Percentiles rank a stretch among this genome's conserved stretches.
These are phyloP conservation scores for Boloria selene DNA, from an alignment of 2,888 invertebrate species.

Conservation along the genomic window DNA sequence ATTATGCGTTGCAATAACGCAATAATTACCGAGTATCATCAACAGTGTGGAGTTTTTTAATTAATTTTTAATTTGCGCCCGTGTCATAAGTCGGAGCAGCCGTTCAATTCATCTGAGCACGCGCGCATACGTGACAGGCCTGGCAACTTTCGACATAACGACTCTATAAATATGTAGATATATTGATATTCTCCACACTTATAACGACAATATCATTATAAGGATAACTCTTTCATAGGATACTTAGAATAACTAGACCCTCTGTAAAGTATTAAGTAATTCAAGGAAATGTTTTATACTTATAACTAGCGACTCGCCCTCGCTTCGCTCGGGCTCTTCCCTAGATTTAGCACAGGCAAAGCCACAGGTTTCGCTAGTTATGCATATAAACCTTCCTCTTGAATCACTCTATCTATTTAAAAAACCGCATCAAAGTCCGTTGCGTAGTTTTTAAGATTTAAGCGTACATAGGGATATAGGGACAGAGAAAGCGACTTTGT, in stretches of 20 bases:
- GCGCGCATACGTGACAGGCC: constrained; percentile 60
- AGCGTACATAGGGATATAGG: too few species aligned
- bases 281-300: too few species aligned
- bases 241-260: not conserved
- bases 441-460: too few species aligned
- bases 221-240: constrained; percentile 46
- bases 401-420: too few species aligned
- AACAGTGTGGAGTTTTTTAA: constrained; percentile 32
- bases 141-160: constrained; percentile 55
- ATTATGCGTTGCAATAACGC: not conserved
- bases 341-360: too few species aligned
- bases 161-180: constrained; percentile 56
- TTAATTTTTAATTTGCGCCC: constrained; percentile 42
- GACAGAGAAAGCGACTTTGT: too few species aligned
- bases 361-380: too few species aligned
- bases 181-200: constrained; percentile 25
- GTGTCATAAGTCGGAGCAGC: constrained; percentile 43
- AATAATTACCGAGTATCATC: constrained; percentile 28
- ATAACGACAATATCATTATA: constrained; percentile 55
- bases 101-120: constrained; percentile 62
- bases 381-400: too few species aligned
- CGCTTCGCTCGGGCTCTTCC: too few species aligned
- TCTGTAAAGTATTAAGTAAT: not conserved
- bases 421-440: too few species aligned
- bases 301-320: too few species aligned